Base-by-base conservation (phyloP, 2,888 invertebrate genomes). In the Erebia palarica region DNA sequence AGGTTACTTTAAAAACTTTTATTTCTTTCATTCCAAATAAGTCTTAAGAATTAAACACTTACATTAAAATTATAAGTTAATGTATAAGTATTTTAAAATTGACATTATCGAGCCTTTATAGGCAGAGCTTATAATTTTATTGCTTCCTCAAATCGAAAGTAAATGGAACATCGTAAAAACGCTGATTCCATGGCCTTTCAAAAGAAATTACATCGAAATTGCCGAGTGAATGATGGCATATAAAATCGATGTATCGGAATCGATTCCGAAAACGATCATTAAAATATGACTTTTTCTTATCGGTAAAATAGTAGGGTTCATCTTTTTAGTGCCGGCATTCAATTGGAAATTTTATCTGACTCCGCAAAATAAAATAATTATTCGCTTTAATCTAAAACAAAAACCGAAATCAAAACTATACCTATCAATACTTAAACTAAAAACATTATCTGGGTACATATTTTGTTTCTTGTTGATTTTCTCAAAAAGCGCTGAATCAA, bases 101-200 rank as follows among this genome's bases (percentile, higher is more conserved):
- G 18, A 55, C 18, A 55, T 10, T 8, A n/a, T 51, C n/a, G n/a
- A 53, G 53, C 16, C 53, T 53, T 53, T 55, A 18, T 55, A 11
- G 18, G 18, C 16, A n/a, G 14, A n/a, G 14, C 14, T 51, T 51
- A 55, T 55, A 16, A 55, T 55, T 55, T 55, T 55, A 55, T 55
- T 3, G 55, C 55, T 55, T 55, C 16, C 18, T 16, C 11, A 3
- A 55, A 55, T 55, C 8, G 8, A 16, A 55, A 55, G 16, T 55
- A 55, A 18, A 55, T 44, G 55, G 47, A 66, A 5, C 13, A 14
- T 66, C 67, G 14, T 59, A 59, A 58, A 58, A 67, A 14, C 67
- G 58, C 59, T 67, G 16, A 8, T 67, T 59, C 27, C 49, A 14
- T 67, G 67, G 67, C 67, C 59, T 67, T 55, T 66, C 9, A 18